Evolutionary conservation across 2,888 invertebrate genomes (phyloP).

Genomic region (Chalcis sispes): DNA sequence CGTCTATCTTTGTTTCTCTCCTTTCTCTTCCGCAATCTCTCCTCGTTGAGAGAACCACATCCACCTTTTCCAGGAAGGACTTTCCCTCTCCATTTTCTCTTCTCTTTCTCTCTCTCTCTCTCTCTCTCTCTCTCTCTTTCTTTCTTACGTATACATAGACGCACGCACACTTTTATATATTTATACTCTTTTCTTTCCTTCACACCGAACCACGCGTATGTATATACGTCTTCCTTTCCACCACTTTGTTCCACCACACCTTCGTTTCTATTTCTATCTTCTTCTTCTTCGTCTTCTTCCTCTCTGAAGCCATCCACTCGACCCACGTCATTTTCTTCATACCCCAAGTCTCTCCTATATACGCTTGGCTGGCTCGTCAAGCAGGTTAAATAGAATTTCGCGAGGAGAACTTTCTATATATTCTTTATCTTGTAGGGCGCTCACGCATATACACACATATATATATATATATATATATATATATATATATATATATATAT

Average conservation of each 20-base stretch:
- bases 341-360: neutral
- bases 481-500: too few relatives aligned
- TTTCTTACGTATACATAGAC: too few relatives aligned
- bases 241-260: neutral
- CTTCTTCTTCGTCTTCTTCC: neutral
- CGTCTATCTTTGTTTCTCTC: conserved; percentile 21
- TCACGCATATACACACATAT: neutral
- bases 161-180: neutral
- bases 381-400: conserved; percentile 32
- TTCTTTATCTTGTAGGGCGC: too few relatives aligned
- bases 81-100: too few relatives aligned
- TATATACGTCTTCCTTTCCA: too few relatives aligned
- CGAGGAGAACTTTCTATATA: neutral
- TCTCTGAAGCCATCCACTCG: neutral
- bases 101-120: too few relatives aligned
- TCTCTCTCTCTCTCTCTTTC: too few relatives aligned
- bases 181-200: neutral
- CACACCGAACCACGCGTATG: too few relatives aligned
- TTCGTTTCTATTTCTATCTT: neutral
- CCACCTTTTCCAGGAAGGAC: too few relatives aligned
- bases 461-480: conserved; percentile 16
- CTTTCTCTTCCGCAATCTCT: conserved; percentile 12
- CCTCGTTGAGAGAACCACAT: too few relatives aligned
- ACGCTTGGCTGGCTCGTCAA: conserved; percentile 6
- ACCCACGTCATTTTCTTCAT: conserved; percentile 27